A percentile compares a stretch with the other conserved stretches of the same genome.
These are phyloP conservation scores for Acleris cristana DNA, from an alignment of 2,888 invertebrate species.

Conservation along the genomic window DNA sequence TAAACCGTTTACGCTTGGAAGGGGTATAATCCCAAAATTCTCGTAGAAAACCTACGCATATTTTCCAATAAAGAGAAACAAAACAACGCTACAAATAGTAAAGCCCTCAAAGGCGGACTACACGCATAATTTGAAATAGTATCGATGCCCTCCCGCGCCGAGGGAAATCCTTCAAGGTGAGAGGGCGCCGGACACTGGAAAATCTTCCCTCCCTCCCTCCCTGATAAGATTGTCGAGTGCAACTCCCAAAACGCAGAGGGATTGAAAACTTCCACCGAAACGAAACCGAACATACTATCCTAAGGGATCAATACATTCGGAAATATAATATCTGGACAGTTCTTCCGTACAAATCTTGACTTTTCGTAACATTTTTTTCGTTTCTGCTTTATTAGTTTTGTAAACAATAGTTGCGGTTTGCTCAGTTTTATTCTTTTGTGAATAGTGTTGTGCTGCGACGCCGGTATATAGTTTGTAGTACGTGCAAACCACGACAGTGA, in stretches of 20 bases:
- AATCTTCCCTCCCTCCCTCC: constrained; percentile 72
- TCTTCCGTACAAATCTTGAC: constrained; percentile 53
- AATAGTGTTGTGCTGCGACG: not conserved
- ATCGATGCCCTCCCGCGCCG: constrained; percentile 64
- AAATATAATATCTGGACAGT: constrained; percentile 80
- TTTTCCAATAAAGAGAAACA: constrained; percentile 31
- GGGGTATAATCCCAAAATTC: constrained; percentile 17
- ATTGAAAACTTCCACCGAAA: constrained; percentile 80
- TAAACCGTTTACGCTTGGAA: too few species aligned
- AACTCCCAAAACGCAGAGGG: constrained; percentile 82
- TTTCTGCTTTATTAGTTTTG: constrained; percentile 28
- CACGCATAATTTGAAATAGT: constrained; percentile 79
- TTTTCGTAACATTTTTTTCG: constrained; percentile 35
- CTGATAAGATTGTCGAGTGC: constrained; percentile 83
- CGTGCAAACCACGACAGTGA: not conserved
- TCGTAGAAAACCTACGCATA: constrained; percentile 22
- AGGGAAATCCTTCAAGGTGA: constrained; percentile 79
- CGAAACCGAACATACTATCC: constrained; percentile 78
- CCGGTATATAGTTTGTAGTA: not conserved
- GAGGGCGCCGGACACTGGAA: constrained; percentile 78
- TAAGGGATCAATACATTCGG: constrained; percentile 79
- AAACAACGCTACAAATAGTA: constrained; percentile 52
- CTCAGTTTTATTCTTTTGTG: constrained; percentile 5
- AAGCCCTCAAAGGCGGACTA: constrained; percentile 64
- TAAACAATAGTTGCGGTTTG: constrained; percentile 19